Base-by-base conservation (phyloP, 2,113 vertebrate species). In the Limnothrissa miodon region DNA sequence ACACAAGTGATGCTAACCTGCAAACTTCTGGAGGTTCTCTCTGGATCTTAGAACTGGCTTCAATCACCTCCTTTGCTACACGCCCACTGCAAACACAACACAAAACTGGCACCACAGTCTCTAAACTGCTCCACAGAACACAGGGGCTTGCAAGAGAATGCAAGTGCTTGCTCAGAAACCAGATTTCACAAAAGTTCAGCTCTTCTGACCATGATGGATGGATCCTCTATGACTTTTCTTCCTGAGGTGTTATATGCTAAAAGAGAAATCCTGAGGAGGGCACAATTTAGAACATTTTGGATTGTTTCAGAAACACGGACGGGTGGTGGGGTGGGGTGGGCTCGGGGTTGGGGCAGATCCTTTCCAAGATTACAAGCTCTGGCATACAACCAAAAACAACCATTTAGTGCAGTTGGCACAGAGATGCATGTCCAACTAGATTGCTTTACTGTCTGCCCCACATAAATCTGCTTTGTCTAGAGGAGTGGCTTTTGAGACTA, bases 51-150 rank as follows among this genome's bases (percentile, higher is more conserved):
- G 97, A 97, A 89, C 98, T 99, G 85, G 98, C 98, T 85, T 99
- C 98, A 53, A 98, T 97, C 82, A 98, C 98, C 87, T 99, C 98
- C 94, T 99, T 99, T 84, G 97, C 97, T 84, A 99, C 98, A 94
- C 95, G 96, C 81, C 98, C 98, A 79, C 98, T 99, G 87, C 29
- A 92, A 89, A 86, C 21, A 59, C 56, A 84, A 56, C 51, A 59
- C 7, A 23, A 62, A 11, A 29, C n/a, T 62, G 11, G 2, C 51
- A 56, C 1, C 4, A 56, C 17, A 23, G 5, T 56, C 4, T 56
- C 51, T 6, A 56, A 56, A 21, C 23, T 3, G 51, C 29, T 25
- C 10, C 59, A 13, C 17, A 13, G 29, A 5, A 33, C 66, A 74
- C 17, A 2, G 19, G 13, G 29, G 29, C 15, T 74, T 74, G 29